Evolutionary conservation across 2,797 vertebrate species (phyloP), one percentile per base, ranked within the genome.

Genomic region (Gouania willdenowi): DNA sequence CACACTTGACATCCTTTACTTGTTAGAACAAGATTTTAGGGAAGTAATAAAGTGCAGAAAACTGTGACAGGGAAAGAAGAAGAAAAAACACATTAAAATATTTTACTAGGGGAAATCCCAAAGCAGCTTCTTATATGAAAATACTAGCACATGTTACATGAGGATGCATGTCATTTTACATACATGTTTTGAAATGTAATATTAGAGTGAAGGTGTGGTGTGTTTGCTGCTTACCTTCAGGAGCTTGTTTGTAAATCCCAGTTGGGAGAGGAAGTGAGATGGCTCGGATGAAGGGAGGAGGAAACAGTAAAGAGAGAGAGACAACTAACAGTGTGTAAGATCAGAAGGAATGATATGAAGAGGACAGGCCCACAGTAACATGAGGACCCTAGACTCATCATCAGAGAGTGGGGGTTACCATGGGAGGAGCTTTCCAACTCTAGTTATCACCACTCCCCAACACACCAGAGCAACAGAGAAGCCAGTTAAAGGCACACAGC

Each of bases 151-250:
- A n/a, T 3, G 38, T 2, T 30, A 22, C 21, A 8, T 8, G 8
- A 23, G 23, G 9, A 20, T 20, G 2, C 23, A 1, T 21, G 23
- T 26, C 10, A 10, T 10, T 20, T 5, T 14, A 21, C 11, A n/a
- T 21, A 26, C 4, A 21, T 13, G 6, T 28, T 6, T 33, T 13
- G 11, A 15, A 1, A 23, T 4, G 6, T 31, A 15, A 34, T 49
- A 20, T 20, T 20, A 13, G 17, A 16, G 40, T 25, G 10, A 10
- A 10, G 12, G 44, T 4, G 3, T 33, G 6, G 5, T 24, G 6
- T 8, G 24, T 40, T 49, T 32, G 38, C 25, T 41, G 36, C 79
- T 75, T 78, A 85, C 82, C 82, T 68, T 63, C 27, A 33, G 19
- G 15, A 60, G 51, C 23, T 35, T 53, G 14, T 45, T 17, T 41